These are phyloP conservation scores for Brevimyrus niger DNA, from an alignment of 2,113 vertebrate species.

Conservation along the genomic window DNA sequence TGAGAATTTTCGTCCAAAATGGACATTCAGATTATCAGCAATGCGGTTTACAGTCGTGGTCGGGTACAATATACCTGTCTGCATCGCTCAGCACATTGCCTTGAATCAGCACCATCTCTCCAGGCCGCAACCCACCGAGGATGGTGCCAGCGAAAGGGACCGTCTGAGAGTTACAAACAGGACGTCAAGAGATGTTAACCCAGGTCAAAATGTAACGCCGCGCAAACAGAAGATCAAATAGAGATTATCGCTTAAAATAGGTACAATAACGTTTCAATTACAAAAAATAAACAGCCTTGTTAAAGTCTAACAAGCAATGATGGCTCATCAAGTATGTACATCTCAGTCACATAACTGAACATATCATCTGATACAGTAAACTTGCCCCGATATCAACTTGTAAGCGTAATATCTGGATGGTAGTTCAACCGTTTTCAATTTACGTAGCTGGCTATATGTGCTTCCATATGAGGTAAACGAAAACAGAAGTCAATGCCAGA, in stretches of 20 bases:
- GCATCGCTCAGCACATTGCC: constrained; percentile 64
- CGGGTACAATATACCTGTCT: constrained; percentile 68
- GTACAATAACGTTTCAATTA: background rate
- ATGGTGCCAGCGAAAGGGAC: constrained; percentile 77
- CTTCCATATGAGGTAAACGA: background rate
- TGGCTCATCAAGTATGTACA: background rate
- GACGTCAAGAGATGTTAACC: background rate
- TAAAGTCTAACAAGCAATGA: background rate
- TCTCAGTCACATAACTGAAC: background rate
- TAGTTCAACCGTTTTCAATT: background rate
- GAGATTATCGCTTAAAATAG: background rate
- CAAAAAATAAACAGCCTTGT: background rate
- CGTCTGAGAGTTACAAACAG: constrained; percentile 41
- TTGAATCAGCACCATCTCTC: constrained; percentile 72
- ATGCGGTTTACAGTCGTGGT: background rate
- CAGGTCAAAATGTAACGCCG: background rate
- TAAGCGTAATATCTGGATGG: background rate
- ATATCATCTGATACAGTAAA: background rate
- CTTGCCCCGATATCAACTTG: background rate
- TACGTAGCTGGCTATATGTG: background rate
- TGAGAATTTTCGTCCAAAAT: background rate
- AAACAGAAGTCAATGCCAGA: background rate
- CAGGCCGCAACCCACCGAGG: constrained; percentile 67
- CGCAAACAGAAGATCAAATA: background rate
- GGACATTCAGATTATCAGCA: background rate